These are phyloP conservation scores for Dermatemys mawii DNA, from an alignment of 2,113 vertebrate species.

Conservation along the genomic window DNA sequence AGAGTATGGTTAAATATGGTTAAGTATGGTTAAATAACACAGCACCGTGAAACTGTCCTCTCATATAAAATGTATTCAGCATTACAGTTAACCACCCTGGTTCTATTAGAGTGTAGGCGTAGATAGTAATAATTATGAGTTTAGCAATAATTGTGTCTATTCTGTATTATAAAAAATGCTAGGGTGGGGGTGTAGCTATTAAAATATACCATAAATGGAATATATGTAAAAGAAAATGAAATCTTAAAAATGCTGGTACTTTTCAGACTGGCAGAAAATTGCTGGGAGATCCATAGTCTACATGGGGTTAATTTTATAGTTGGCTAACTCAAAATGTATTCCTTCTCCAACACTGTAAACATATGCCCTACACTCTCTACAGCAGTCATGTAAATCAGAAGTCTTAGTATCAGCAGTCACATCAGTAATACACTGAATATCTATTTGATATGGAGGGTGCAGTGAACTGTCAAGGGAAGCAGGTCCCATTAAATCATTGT, in stretches of 20 bases:
- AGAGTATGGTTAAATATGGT: too few relatives aligned
- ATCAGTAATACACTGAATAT: background rate
- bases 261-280: background rate
- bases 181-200: background rate
- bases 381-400: constrained; percentile 25
- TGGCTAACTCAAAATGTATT: background rate
- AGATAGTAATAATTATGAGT: constrained; percentile 6
- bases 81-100: constrained; percentile 10
- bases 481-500: constrained; percentile 24
- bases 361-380: constrained; percentile 10
- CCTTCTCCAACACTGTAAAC: background rate
- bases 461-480: constrained; percentile 34
- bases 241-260: background rate
- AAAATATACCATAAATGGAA: constrained; percentile 10
- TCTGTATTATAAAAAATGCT: background rate
- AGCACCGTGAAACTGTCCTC: background rate
- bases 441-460: background rate
- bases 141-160: background rate
- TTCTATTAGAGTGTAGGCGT: background rate
- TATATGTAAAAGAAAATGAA: background rate
- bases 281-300: background rate
- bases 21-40: constrained; percentile 22
- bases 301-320: background rate
- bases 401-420: background rate
- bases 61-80: background rate